phyloP scores from a whole-genome alignment of 2,797 vertebrate species.

The Syndactyla subalaris region DNA sequence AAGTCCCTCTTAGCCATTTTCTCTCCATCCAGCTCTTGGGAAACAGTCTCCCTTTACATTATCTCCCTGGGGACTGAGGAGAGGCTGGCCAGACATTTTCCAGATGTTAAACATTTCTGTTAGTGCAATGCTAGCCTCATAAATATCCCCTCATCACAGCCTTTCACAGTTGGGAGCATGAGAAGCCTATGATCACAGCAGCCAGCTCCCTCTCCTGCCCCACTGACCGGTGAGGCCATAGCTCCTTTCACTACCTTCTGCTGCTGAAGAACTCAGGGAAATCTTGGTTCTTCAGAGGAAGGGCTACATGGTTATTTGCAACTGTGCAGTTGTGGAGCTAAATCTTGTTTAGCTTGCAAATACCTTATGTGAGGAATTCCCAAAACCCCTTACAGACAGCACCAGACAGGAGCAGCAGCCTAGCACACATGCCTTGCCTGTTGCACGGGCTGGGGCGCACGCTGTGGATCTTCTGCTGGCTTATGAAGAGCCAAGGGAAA shows the following conservation, averaged over 20 bases:
- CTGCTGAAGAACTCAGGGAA: background rate
- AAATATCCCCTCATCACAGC: background rate
- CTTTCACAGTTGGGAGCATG: background rate
- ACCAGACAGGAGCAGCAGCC: background rate
- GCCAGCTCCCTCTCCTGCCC: background rate
- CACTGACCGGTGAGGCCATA: background rate
- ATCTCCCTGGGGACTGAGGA: background rate
- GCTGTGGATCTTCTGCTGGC: background rate
- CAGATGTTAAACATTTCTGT: background rate
- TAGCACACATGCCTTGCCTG: rapidly evolving
- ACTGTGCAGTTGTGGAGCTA: background rate
- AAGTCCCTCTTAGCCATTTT: background rate
- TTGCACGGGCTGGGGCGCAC: rapidly evolving
- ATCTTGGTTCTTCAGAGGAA: background rate
- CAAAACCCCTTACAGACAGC: background rate
- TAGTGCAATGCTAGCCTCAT: background rate
- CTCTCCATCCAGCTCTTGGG: background rate
- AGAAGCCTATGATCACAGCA: background rate
- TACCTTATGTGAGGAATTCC: background rate
- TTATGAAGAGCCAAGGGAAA: background rate
- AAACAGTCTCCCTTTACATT: background rate
- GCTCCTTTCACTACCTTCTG: background rate
- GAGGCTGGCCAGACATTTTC: background rate
- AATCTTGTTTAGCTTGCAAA: background rate
- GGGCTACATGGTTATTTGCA: background rate